Evolutionary conservation across 92 coral and sea anemone genomes (phyloP), one percentile per base, ranked within the genome.

Genomic region (Phymanthus crucifer): DNA sequence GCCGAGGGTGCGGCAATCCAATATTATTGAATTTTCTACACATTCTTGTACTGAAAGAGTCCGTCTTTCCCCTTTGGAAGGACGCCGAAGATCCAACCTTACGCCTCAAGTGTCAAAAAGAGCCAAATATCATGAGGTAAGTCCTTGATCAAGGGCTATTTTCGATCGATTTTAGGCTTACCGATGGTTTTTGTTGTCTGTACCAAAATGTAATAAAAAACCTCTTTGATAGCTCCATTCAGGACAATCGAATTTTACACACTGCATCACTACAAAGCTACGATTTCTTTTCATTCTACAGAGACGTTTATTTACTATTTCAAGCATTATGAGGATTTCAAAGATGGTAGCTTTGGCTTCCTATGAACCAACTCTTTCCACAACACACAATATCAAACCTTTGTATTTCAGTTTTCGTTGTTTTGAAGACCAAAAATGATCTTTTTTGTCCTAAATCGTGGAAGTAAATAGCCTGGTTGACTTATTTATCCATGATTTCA

Each of bases 1-100:
- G 64, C 70, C 31, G 78, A 70, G 84, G 84, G 84, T 80, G 84
- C 84, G 84, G 84, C 84, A 58, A 61, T 33, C 35, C 75, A 79
- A 79, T 67, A 67, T 80, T 32, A 40, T 33, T 70, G 48, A 33
- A 58, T 69, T 80, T 80, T 61, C 72, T 67, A 40, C 69, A 40
- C 84, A 71, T 72, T 80, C 84, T 70, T 71, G 26, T 32, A 80
- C 78, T 71, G 84, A 54, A 61, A 80, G 32, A 78, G 37, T 14
- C 21, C 35, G 46, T 47, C 69, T 80, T 71, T 38, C n/a, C 69
- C 33, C 84, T 29, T 45, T 71, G 58, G 54, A 77, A 64, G 81
- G 71, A 64, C 72, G 57, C 48, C 54, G n/a, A 32, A 77, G 57
- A 77, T 21, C 40, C 35, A 69, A 24, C 34, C 38, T 57, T 64